Base-by-base conservation (phyloP, 2,113 vertebrate genomes). In the Pandion haliaetus region DNA sequence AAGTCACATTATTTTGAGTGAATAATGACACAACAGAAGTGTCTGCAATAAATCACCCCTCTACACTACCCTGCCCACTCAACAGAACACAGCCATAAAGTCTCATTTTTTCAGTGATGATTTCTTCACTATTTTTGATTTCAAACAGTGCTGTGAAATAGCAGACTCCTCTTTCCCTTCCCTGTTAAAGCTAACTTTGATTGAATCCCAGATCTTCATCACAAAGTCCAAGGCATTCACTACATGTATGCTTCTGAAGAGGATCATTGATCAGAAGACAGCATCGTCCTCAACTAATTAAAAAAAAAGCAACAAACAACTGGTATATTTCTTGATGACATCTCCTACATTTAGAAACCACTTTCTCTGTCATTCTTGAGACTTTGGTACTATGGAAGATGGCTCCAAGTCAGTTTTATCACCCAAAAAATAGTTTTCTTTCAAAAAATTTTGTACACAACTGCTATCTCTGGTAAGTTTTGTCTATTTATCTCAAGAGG, bases 1-100 rank as follows among this genome's bases (percentile, higher is more conserved):
- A 97, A 94, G 54, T 89, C 81, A 93, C 93, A 89, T 89, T 89
- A 92, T 95, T 96, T 93, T 96, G 94, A 78, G 94, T 40, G 73
- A 94, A 71, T 91, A 92, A 73, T 65, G 86, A 76, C 83, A 86
- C 70, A 95, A 91, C 86, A 91, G 61, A 95, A 95, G 52, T 66
- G 73, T 91, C 86, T 88, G 96, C 81, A 84, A 21, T 91, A 97
- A 89, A 82, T 74, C 78, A 57, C 47, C 83, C 72, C 69, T 95
- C 82, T 90, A 24, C 77, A 45, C 63, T 79, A 67, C 17, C 69
- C 86, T 95, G 83, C 94, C 94, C 77, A 95, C 88, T 91, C 88
- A 92, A 78, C 90, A 92, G 82, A 94, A 70, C 52, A 44, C 72
- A 95, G 76, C 44, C 76, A 73, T 88, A 28, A 80, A 70, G 15